Evolutionary conservation across 2,888 invertebrate species (phyloP).

Genomic region (Tetragonisca angustula): DNA sequence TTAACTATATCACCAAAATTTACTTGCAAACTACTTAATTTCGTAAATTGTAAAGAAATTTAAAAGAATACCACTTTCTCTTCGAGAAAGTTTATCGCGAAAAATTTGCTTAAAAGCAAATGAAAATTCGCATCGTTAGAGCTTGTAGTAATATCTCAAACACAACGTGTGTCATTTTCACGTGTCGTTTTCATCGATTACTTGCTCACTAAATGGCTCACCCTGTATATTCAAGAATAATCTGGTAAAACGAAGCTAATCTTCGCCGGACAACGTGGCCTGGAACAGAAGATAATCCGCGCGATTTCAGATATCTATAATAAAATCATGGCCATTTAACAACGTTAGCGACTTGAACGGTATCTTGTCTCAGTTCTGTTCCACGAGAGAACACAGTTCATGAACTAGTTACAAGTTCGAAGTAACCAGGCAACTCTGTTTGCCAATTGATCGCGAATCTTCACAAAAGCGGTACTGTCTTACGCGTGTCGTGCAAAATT

Average conservation of each 20-base stretch:
- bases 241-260: not conserved
- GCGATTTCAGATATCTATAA: constrained; percentile 18
- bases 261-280: no score
- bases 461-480: not conserved
- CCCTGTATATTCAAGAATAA: not conserved
- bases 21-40: no score
- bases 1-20: no score
- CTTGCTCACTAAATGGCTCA: no score
- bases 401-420: constrained; percentile 30
- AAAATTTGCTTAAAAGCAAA: no score
- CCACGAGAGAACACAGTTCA: constrained; percentile 4
- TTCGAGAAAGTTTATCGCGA: no score
- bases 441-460: constrained; percentile 24
- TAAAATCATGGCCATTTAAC: constrained; percentile 24
- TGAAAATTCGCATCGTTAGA: no score
- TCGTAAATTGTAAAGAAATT: no score
- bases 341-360: constrained; percentile 19
- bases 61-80: no score
- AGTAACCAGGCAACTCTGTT: constrained; percentile 28
- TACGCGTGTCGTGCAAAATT: not conserved
- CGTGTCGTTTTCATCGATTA: no score
- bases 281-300: not conserved
- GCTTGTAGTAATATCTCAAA: no score
- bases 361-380: constrained; percentile 23
- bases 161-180: no score